Base-by-base conservation (phyloP, 2,797 vertebrate species). In the Malacoctenus gilli region DNA sequence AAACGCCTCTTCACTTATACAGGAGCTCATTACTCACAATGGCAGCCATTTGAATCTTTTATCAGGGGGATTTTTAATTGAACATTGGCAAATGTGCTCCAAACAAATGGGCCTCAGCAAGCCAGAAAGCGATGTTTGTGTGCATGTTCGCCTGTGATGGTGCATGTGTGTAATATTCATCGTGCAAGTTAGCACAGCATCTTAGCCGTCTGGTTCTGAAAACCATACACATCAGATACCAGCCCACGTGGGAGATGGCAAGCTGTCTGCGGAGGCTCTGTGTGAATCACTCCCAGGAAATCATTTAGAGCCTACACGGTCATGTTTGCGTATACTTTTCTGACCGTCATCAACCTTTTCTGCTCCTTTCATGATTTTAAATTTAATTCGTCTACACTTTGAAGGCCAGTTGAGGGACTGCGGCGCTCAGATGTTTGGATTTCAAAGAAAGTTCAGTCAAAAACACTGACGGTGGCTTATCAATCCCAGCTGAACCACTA, bases 41-140 rank as follows among this genome's bases (percentile, higher is more conserved):
- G 84, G 83, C 86, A 85, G 75, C 79, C 75, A 80, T 86, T 89
- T 86, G 82, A 87, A 88, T 89, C 83, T 87, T 88, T 88, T 85
- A 87, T 86, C 85, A 80, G 72, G 79, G 74, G 66, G 74, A 75
- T 83, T 87, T 89, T 87, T 89, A 89, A 88, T 89, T 89, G 87
- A 86, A 86, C 86, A 86, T 77, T 79, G 80, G 85, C 79, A 72
- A 87, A 84, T 85, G 83, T 75, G 80, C 80, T 75, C 41, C 61
- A 78, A 87, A 86, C 72, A 86, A 87, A 88, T 79, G 69, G 52
- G 68, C 72, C 64, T 63, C 50, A 47, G 62, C 58, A 67, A 76
- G 75, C 53, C 43, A 49, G 48, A 44, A 53, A 64, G 59, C 81
- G 58, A 47, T 67, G 50, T 63, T 16, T 67, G 48, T 16, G 44